phyloP scores from a whole-genome alignment of 2,797 vertebrate genomes.

The Manis pentadactyla region DNA sequence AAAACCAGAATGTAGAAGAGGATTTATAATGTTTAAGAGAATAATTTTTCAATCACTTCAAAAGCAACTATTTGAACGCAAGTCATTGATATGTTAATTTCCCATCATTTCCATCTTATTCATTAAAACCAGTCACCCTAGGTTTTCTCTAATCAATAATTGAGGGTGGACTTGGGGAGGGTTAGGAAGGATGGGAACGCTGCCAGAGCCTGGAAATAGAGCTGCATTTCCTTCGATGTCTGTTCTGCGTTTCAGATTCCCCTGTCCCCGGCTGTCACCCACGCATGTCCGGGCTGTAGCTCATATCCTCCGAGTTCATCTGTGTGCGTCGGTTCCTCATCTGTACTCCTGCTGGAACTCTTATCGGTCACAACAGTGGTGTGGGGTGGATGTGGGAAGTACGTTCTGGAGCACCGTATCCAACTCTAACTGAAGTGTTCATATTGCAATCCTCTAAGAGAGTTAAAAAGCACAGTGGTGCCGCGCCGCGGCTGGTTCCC shows the following conservation, averaged over 20 bases:
- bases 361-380: not conserved
- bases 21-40: not conserved
- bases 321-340: not conserved
- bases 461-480: not conserved
- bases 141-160: not conserved
- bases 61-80: not conserved
- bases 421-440: not conserved
- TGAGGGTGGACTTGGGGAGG: not conserved
- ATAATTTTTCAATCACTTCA: constrained; percentile 19
- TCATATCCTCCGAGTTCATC: not conserved
- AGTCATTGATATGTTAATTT: constrained; percentile 1
- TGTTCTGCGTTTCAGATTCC: not conserved
- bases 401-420: not conserved
- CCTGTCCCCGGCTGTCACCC: not conserved
- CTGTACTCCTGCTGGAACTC: not conserved
- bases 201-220: not conserved
- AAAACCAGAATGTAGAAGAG: constrained; percentile 19
- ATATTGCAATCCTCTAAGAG: not conserved
- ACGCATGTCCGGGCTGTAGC: accelerated
- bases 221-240: not conserved
- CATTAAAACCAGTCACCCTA: not conserved
- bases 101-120: not conserved
- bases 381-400: no score
- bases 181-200: not conserved
- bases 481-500: not conserved